Conservation (phyloP, 2,888 invertebrate species). For the Sclerodermus sp. region DNA sequence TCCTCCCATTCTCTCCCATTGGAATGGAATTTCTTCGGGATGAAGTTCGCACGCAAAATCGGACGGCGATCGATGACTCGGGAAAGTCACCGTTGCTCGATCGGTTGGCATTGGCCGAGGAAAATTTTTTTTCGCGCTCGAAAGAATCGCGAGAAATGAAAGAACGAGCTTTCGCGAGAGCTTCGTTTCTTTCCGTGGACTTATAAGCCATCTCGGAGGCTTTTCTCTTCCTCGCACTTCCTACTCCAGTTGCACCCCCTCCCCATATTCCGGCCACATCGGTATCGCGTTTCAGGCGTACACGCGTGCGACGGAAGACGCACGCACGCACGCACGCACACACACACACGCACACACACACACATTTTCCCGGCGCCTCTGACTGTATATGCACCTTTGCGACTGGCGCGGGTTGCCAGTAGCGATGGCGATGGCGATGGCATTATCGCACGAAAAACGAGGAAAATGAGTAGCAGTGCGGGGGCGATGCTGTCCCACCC, state of each 20-base stretch:
- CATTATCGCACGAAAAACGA: conserved; percentile 15
- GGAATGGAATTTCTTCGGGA: too few species aligned
- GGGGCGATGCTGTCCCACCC: conserved; percentile 14
- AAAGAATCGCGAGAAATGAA: too few species aligned
- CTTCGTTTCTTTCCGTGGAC: too few species aligned
- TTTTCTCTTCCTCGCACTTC: conserved; percentile 17
- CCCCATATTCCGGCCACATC: conserved; percentile 13
- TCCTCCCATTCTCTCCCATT: not conserved
- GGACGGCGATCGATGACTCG: too few species aligned
- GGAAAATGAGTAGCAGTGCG: too few species aligned
- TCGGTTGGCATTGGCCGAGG: too few species aligned
- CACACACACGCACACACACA: conserved; percentile 3
- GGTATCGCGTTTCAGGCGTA: conserved; percentile 45
- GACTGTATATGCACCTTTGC: too few species aligned
- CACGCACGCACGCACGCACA: not conserved
- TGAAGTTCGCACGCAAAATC: too few species aligned
- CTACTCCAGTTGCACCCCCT: conserved; percentile 17
- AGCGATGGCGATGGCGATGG: conserved; percentile 4
- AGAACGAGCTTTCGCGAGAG: too few species aligned
- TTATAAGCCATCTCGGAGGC: not conserved
- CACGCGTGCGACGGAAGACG: conserved; percentile 19
- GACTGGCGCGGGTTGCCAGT: not conserved
- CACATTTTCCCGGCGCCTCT: too few species aligned
- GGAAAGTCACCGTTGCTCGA: too few species aligned
- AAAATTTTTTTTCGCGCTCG: too few species aligned